Evolutionary conservation across 2,888 invertebrate genomes (phyloP), one percentile per base, ranked within the genome.

Genomic region (Dryadula phaetusa): DNA sequence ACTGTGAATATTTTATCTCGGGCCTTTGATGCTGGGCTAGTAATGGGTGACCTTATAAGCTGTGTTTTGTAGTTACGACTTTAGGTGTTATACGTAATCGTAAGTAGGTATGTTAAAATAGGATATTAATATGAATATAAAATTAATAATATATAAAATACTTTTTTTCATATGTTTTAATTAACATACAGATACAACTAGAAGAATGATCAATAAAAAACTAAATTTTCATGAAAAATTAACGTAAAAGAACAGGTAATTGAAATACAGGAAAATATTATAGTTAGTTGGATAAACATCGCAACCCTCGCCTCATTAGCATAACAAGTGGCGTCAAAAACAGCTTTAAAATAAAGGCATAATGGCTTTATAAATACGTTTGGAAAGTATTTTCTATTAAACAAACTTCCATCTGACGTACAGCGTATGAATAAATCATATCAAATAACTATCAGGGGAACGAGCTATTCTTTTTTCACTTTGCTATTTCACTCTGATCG

Each of bases 371-470:
- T 92, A 92, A 92, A 91, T 90, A 91, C 86, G 85, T 92, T 90
- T 86, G 82, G 81, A 86, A 86, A 89, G 86, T 88, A 88, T 90
- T 90, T 88, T 88, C 85, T 88, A 90, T 91, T 91, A 90, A 87
- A 87, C 87, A 90, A 89, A 89, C 93, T 94, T 90, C 93, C 91
- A 85, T 86, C 84, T 83, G 83, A 85, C 87, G 82, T 80, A 77
- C 78, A 83, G 67, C 83, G 93, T 92, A 94, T 94, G 94, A 94
- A 94, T 94, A 94, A 94, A 94, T 94, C 94, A 94, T 94, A 94
- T 94, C 94, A 94, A 94, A 94, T 94, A 94, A 94, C 94, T 94
- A 94, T 94, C 94, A 94, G 88, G 93, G 93, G 93, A 92, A 84
- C 54, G 64, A 18, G 54, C 34, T 47, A 62, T 67, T 67, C 63